Base-by-base conservation (phyloP, 2,113 vertebrate genomes). In the Oreotrochilus melanogaster region DNA sequence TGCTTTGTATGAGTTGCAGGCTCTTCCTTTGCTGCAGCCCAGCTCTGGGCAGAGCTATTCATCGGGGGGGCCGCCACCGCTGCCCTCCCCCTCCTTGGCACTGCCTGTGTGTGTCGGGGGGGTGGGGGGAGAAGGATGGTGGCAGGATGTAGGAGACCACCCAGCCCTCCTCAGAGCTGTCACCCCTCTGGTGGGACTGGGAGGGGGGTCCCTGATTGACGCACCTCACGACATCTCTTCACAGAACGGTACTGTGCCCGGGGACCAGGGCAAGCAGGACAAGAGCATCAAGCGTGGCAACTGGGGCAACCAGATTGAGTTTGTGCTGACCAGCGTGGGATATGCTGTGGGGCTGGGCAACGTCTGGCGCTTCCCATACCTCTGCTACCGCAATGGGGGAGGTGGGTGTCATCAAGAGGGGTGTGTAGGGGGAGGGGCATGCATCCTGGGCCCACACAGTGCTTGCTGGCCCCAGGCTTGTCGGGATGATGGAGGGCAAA, bases 231-330 rank as follows among this genome's bases (percentile, higher is more conserved):
- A 86, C 91, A 83, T 97, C 47, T 97, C 89, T 96, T 95, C 13
- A n/a, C 97, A 99, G 99, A 99, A 99, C 64, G 99, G 99, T 97
- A 98, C 99, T n/a, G 99, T 99, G 98, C 99, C 99, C 58, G 98
- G 99, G 53, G 99, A 99, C 97, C 98, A 97, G 67, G 97, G 98
- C 96, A 99, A 99, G 97, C 99, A 97, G 95, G 99, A 99, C 97
- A 99, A 99, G 97, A 99, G 99, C 76, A 89, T 99, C 94, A 98
- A 98, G 94, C 98, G 99, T 56, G 99, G 99, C 96, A 99, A 99
- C 98, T 99, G 99, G 99, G 99, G 98, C 82, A 99, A 99, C 98
- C 99, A 99, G 98, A 99, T 99, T 66, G 99, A 99, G 98, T 99
- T 99, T 96, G 98, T 99, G 93, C 98, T 99, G 96, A 99, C 99